These are phyloP conservation scores for Didymodactylos carnosus DNA, from an alignment of 2,888 invertebrate species.

Conservation along the genomic window DNA sequence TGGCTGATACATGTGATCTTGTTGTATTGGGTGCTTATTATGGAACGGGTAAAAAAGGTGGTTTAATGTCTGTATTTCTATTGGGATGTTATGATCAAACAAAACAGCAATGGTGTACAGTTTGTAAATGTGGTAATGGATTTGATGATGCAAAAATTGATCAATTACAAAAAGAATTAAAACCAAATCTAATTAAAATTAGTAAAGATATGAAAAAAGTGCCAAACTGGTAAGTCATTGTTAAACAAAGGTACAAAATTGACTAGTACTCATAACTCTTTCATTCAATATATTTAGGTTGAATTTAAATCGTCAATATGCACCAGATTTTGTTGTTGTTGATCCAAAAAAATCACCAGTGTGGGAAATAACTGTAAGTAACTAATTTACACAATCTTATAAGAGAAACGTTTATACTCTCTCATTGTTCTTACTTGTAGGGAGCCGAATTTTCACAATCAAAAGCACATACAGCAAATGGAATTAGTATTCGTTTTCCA, in stretches of 20 bases:
- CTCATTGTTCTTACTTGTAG: not conserved
- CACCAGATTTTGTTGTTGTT: slow-evolving; percentile 67
- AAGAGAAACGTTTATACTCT: not conserved
- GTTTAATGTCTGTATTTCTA: slow-evolving; percentile 73
- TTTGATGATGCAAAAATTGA: slow-evolving; percentile 68
- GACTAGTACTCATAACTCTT: no score
- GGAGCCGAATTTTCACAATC: slow-evolving; percentile 45
- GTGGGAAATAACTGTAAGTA: slow-evolving; percentile 60
- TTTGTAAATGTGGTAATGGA: slow-evolving; percentile 51
- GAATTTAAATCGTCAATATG: slow-evolving; percentile 55
- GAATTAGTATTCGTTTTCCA: slow-evolving; percentile 80
- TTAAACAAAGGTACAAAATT: no score
- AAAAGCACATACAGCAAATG: slow-evolving; percentile 64
- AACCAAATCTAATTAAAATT: slow-evolving; percentile 53
- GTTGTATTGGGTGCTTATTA: slow-evolving; percentile 84
- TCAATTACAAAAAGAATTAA: slow-evolving; percentile 45
- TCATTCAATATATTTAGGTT: no score
- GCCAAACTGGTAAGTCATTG: slow-evolving; percentile 68
- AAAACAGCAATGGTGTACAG: slow-evolving; percentile 56
- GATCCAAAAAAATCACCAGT: slow-evolving; percentile 68
- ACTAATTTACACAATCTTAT: not conserved
- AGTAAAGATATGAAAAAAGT: slow-evolving; percentile 49
- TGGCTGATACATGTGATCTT: slow-evolving; percentile 83
- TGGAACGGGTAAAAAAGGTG: slow-evolving; percentile 64
- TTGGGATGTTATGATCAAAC: slow-evolving; percentile 65